phyloP scores from a whole-genome alignment of 2,113 vertebrate genomes.

The Psilopsiagon aymara region DNA sequence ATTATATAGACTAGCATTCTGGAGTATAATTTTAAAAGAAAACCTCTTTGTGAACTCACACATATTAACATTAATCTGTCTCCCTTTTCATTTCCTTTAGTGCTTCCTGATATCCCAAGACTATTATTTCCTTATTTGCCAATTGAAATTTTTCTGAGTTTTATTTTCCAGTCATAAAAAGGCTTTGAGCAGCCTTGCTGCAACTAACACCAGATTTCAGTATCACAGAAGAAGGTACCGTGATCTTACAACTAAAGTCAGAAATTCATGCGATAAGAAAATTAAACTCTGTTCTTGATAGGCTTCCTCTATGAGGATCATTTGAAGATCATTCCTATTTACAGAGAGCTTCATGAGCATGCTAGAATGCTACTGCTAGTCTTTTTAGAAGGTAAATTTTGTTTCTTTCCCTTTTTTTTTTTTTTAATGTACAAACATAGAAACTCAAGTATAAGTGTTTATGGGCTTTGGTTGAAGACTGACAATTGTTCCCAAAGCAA shows the following conservation, averaged over 20 bases:
- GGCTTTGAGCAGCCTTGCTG: neutral
- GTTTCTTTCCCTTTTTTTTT: fast-evolving
- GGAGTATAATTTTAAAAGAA: neutral
- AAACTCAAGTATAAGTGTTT: neutral
- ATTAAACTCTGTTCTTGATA: neutral
- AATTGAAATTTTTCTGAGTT: neutral
- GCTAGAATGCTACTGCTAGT: neutral
- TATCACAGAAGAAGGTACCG: neutral
- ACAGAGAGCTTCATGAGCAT: neutral
- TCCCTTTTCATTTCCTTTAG: neutral
- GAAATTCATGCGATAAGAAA: neutral
- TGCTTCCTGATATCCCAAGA: neutral
- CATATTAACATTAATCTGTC: neutral
- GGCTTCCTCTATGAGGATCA: fast-evolving
- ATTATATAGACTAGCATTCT: neutral
- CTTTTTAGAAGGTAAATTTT: neutral
- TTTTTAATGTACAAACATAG: fast-evolving
- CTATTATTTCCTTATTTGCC: neutral
- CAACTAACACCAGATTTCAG: neutral
- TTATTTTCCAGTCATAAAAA: neutral
- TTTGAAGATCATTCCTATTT: neutral
- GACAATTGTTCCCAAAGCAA: neutral
- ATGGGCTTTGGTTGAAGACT: neutral
- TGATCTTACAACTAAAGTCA: neutral
- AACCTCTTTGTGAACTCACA: neutral